These are phyloP conservation scores for Podiceps cristatus DNA, from an alignment of 2,113 vertebrate genomes.

Conservation along the genomic window DNA sequence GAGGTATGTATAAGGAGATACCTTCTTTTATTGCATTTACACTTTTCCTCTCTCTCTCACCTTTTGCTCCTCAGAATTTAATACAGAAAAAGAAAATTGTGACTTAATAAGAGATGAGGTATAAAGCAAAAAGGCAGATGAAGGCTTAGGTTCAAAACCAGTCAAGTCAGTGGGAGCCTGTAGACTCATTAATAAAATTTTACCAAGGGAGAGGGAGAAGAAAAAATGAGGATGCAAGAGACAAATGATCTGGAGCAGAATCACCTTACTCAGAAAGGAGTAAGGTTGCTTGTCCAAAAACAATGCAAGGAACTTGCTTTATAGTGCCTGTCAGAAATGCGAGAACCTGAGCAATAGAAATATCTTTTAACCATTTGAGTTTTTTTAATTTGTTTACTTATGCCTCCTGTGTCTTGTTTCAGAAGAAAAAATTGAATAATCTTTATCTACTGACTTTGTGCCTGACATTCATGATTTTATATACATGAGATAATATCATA, in stretches of 20 bases:
- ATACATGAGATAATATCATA: not conserved
- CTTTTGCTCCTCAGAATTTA: not conserved
- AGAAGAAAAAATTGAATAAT: not conserved
- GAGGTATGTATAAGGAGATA: not conserved
- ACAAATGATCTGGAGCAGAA: not conserved
- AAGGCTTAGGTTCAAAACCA: not conserved
- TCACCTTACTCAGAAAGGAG: not conserved
- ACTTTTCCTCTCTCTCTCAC: not conserved
- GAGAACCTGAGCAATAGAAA: not conserved
- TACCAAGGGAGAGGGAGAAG: not conserved
- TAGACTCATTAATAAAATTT: not conserved
- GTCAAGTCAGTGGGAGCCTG: not conserved
- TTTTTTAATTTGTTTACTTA: not conserved
- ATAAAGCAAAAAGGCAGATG: not conserved
- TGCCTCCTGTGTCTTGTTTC: not conserved
- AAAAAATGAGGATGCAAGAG: not conserved
- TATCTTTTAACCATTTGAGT: not conserved
- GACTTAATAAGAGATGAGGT: not conserved
- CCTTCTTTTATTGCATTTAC: not conserved
- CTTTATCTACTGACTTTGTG: not conserved
- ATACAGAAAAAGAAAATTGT: not conserved
- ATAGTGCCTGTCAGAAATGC: not conserved
- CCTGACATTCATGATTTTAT: not conserved
- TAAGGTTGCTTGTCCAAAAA: not conserved
- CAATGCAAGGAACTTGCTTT: not conserved